A percentile compares a stretch with the other conserved stretches of the same genome.
Evolutionary conservation across 2,113 vertebrate genomes (phyloP).

Genomic region (Cyanistes caeruleus): DNA sequence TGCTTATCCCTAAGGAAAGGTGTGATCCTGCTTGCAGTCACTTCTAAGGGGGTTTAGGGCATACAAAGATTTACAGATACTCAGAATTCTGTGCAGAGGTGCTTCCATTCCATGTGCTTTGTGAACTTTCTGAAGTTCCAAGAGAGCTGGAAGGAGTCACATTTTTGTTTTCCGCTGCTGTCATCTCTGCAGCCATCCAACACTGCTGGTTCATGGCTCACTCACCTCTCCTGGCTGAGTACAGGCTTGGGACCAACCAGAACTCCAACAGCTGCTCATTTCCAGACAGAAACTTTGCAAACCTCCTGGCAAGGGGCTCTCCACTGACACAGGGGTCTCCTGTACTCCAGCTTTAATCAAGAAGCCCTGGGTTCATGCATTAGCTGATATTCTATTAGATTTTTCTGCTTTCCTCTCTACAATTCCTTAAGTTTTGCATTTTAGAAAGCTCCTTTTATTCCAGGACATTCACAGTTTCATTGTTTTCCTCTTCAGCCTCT

Average conservation of each 20-base stretch:
- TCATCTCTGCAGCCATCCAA: not conserved
- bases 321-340: not conserved
- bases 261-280: not conserved
- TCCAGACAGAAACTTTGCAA: not conserved
- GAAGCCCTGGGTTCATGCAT: not conserved
- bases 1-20: not conserved
- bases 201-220: not conserved
- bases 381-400: not conserved
- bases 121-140: not conserved
- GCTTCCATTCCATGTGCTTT: rapidly evolving
- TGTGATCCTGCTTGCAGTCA: not conserved
- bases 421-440: not conserved
- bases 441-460: constrained; percentile 11
- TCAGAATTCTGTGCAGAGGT: not conserved
- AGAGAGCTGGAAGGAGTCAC: not conserved
- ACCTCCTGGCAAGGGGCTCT: not conserved
- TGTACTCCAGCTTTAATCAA: not conserved
- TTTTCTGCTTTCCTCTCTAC: not conserved
- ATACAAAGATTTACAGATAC: rapidly evolving
- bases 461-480: not conserved
- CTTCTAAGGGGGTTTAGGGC: not conserved
- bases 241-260: not conserved
- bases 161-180: not conserved
- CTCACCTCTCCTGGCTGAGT: not conserved
- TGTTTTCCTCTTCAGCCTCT: constrained; percentile 23